Evolutionary conservation across 2,888 invertebrate genomes (phyloP).

Genomic region (Adela reaumurella): DNA sequence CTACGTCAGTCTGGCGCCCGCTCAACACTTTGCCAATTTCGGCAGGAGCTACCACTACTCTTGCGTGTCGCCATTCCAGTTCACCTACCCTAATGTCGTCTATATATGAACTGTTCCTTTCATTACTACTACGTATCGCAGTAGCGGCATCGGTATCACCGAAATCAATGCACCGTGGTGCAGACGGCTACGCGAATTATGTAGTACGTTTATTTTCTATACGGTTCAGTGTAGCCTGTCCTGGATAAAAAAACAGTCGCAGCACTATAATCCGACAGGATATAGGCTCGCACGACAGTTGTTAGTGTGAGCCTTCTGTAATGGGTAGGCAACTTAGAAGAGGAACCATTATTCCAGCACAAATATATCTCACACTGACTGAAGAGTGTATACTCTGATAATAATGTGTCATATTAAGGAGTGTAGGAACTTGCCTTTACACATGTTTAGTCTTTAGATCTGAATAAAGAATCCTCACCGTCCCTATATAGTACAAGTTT

Average conservation of each 20-base stretch:
- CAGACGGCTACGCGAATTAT: not conserved
- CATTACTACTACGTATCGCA: no score
- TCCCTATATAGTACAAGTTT: not conserved
- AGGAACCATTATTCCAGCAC: no score
- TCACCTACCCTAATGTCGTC: conserved; percentile 46
- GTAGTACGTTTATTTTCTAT: not conserved
- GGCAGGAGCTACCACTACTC: conserved; percentile 54
- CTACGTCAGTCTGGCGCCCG: conserved; percentile 44
- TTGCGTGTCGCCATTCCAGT: conserved; percentile 52
- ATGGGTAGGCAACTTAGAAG: no score
- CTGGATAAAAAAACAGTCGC: no score
- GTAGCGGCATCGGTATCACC: no score
- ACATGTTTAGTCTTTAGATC: not conserved
- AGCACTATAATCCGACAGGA: no score
- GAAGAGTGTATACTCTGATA: no score
- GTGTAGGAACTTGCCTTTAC: not conserved
- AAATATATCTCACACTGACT: no score
- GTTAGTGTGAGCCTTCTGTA: no score
- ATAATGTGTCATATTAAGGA: no score
- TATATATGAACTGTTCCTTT: no score
- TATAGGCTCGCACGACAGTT: no score
- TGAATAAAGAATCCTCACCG: conserved; percentile 19
- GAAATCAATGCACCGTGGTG: not conserved
- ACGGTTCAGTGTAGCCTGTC: not conserved
- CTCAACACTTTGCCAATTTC: conserved; percentile 49